phyloP scores from a whole-genome alignment of 1,140 invertebrate genomes.

The Pygmarrhopalites habei region DNA sequence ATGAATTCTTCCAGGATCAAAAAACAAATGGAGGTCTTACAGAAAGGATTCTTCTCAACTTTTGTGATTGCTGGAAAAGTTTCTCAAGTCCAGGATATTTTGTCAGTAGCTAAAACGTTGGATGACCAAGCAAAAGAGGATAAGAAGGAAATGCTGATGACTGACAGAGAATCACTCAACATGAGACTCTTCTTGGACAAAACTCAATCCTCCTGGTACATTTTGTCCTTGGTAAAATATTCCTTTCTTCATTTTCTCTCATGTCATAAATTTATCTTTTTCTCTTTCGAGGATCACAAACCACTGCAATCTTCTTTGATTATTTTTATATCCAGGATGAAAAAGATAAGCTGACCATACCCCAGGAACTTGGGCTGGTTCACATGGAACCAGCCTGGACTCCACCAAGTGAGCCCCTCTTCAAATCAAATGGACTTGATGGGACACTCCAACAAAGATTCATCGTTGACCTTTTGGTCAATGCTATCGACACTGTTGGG shows the following conservation, averaged over 20 bases:
- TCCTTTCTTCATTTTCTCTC: too few species aligned
- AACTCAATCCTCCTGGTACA: constrained; percentile 74
- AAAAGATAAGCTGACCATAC: neutral
- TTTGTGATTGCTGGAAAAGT: neutral
- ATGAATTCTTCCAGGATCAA: neutral
- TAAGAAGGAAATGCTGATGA: constrained; percentile 18
- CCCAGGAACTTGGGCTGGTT: neutral
- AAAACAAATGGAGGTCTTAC: neutral
- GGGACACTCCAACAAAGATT: constrained; percentile 46
- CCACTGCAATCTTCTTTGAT: neutral
- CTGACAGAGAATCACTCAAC: constrained; percentile 52
- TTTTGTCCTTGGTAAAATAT: constrained; percentile 83
- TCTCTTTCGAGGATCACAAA: neutral
- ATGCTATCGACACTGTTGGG: constrained; percentile 65
- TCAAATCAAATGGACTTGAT: neutral
- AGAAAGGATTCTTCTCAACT: neutral
- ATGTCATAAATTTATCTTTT: neutral
- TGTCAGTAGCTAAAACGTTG: too few species aligned
- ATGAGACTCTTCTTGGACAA: constrained; percentile 45
- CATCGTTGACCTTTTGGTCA: constrained; percentile 71
- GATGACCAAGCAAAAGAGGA: neutral
- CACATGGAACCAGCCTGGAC: neutral
- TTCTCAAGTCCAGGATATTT: too few species aligned
- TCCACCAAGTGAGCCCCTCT: neutral
- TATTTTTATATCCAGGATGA: neutral